Percentiles rank a stretch among this genome's conserved stretches.
Evolutionary conservation across 2,113 vertebrate genomes (phyloP).

Genomic region (Cyprinodon variegatus): DNA sequence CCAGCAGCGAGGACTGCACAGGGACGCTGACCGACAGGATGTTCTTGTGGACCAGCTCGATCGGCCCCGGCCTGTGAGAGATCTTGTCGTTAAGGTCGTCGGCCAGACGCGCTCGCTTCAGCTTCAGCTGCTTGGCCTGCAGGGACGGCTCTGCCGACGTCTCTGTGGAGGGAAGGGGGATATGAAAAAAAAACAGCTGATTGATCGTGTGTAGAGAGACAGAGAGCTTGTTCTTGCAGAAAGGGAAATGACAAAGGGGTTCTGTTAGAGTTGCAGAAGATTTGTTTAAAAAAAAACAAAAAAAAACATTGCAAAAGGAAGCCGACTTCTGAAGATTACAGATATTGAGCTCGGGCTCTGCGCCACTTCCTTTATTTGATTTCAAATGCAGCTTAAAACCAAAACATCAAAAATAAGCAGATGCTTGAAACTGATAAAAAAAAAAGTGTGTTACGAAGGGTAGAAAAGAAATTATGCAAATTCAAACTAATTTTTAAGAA

Average conservation of each 20-base stretch:
- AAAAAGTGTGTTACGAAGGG: too few species aligned
- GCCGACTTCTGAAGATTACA: background rate
- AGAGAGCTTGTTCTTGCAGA: background rate
- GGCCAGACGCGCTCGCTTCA: slow-evolving; percentile 93
- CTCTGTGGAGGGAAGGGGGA: slow-evolving; percentile 76
- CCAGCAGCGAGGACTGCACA: slow-evolving; percentile 72
- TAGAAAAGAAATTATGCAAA: too few species aligned
- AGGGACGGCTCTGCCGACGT: slow-evolving; percentile 96
- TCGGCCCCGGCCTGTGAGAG: slow-evolving; percentile 93
- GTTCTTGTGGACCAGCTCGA: slow-evolving; percentile 97
- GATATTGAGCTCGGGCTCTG: background rate
- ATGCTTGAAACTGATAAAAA: background rate
- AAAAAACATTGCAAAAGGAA: background rate
- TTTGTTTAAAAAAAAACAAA: background rate
- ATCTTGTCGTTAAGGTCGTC: slow-evolving; percentile 99
- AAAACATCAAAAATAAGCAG: slow-evolving; percentile 6
- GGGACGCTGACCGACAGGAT: slow-evolving; percentile 91
- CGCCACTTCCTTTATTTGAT: slow-evolving; percentile 1
- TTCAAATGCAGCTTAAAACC: slow-evolving; percentile 8
- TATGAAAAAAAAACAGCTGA: background rate
- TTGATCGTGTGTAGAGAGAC: background rate
- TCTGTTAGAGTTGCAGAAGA: background rate
- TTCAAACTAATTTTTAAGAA: background rate
- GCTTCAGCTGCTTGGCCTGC: slow-evolving; percentile 96
- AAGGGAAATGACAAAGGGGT: background rate